Base-by-base conservation (phyloP, 2,888 invertebrate species). In the Phengaris arion region DNA sequence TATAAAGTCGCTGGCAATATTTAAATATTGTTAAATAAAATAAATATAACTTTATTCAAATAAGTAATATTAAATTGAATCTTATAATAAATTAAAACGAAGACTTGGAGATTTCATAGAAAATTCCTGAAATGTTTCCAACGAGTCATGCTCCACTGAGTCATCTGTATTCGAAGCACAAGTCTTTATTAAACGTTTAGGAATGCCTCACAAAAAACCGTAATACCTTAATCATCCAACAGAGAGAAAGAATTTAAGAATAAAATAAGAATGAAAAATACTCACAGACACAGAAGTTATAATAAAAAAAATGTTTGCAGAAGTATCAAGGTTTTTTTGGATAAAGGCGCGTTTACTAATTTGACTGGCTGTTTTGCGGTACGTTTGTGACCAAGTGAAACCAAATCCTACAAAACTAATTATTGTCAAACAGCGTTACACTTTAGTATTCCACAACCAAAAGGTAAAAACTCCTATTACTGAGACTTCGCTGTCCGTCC, bases 181-280 rank as follows among this genome's bases (percentile, higher is more conserved):
- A 73, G 73, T 54, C 51, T 57, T 51, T 13, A 22, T 57, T 64
- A 64, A 64, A 72, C 54, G 72, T 22, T 35, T 15, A 64, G 15
- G 22, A 51, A 57, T 64, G 74, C 10, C 35, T 13, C 4, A 55
- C 55, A 46, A 69, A 54, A 55, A 22, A 35, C 80, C 81, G 79
- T 81, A 83, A 85, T 83, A 84, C 84, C 83, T 83, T 85, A 86
- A 85, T 86, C 85, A 85, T 83, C 84, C 81, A 76, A 76, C 74
- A 83, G 81, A 81, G 80, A 77, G 72, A 74, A 59, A 73, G 57
- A 69, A 72, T 68, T 64, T 64, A 6, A 45, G 35, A 64, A 12
- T 10, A 64, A 64, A 35, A 64, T 1, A 48, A 48, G 8, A 7
- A 48, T 48, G 5, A 7, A 7, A 8, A 48, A 48, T 48, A 64